Evolutionary conservation across 2,888 invertebrate genomes (phyloP).

Genomic region (Aelia acuminata): DNA sequence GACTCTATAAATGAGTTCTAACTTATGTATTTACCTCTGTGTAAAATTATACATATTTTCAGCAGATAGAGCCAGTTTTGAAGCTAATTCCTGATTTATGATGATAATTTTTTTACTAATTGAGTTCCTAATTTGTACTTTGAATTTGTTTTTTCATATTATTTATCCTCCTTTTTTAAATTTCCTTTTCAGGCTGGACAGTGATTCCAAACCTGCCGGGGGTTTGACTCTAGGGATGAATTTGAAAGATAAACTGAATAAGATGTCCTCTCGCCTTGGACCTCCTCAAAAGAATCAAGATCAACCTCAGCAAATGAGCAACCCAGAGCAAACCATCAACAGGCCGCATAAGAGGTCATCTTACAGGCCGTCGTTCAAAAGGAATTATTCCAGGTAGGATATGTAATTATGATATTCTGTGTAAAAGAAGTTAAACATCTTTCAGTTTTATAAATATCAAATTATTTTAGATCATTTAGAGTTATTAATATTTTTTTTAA

Average conservation of each 20-base stretch:
- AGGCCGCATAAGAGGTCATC: slow-evolving; percentile 52
- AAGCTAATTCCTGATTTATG: no score
- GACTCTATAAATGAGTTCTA: no score
- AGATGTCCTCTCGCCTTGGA: slow-evolving; percentile 61
- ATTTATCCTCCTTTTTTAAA: slow-evolving; percentile 2
- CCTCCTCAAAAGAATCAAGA: slow-evolving; percentile 60
- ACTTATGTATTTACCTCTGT: no score
- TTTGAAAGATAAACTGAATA: slow-evolving; percentile 63
- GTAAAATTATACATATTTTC: no score
- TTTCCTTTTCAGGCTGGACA: slow-evolving; percentile 60
- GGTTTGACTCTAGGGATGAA: slow-evolving; percentile 60
- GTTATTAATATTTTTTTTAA: no score
- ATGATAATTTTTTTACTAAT: no score
- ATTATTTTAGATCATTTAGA: no score
- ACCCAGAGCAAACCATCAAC: background rate
- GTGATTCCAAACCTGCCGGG: slow-evolving; percentile 62
- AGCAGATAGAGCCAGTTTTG: no score
- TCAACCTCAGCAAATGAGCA: background rate
- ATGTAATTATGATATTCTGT: no score
- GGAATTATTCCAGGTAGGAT: slow-evolving; percentile 53
- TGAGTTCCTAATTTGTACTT: background rate
- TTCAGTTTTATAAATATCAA: no score
- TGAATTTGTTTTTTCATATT: background rate
- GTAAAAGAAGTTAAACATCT: no score
- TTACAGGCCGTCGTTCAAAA: slow-evolving; percentile 57